Conservation (phyloP, 2,888 invertebrate genomes). For the Orthonevra nobilis region DNA sequence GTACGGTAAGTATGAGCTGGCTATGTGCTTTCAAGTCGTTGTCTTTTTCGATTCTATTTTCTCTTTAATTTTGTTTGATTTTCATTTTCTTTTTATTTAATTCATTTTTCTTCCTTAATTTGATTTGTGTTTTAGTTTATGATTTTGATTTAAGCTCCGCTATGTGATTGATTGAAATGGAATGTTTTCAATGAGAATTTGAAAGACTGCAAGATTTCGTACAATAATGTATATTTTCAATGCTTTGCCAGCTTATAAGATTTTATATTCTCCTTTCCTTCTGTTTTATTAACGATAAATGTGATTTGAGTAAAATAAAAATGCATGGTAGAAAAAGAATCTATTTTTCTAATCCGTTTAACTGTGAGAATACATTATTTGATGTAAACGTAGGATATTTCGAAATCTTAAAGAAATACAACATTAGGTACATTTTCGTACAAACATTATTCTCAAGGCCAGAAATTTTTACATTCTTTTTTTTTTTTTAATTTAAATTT, state of each 20-base stretch:
- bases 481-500: too few species aligned
- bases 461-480: too few species aligned
- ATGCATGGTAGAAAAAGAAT: slow-evolving; percentile 39
- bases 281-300: slow-evolving; percentile 2
- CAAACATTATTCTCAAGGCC: too few species aligned
- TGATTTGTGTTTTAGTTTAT: slow-evolving; percentile 25
- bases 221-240: slow-evolving; percentile 39
- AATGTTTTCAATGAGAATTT: slow-evolving; percentile 45
- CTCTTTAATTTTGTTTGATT: slow-evolving; percentile 52
- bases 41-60: slow-evolving; percentile 71
- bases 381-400: too few species aligned
- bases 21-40: slow-evolving; percentile 74
- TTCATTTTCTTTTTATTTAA: slow-evolving; percentile 35
- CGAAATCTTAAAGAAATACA: too few species aligned
- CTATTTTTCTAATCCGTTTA: slow-evolving; percentile 4
- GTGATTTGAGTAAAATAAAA: background rate
- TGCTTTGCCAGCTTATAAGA: slow-evolving; percentile 56
- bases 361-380: too few species aligned
- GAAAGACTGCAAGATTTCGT: slow-evolving; percentile 35
- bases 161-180: slow-evolving; percentile 59
- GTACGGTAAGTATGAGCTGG: slow-evolving; percentile 88
- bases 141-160: slow-evolving; percentile 59
- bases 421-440: too few species aligned
- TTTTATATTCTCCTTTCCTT: slow-evolving; percentile 19
- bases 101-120: slow-evolving; percentile 51